Base-by-base conservation (phyloP, 2,888 invertebrate species). In the Odontocolon sp. region DNA sequence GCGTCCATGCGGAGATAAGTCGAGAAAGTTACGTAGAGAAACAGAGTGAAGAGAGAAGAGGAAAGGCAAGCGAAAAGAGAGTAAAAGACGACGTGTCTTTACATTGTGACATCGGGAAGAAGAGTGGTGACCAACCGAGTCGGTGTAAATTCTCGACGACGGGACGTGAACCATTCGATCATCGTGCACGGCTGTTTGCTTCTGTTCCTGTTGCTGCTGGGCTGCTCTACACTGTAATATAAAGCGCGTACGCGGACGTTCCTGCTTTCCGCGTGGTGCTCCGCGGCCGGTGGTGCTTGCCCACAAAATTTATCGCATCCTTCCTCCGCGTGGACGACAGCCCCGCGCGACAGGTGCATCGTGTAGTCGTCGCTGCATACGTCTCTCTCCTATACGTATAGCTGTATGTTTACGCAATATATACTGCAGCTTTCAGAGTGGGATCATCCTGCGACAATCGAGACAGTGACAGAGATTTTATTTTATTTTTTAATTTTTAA, bases 261-360 rank as follows among this genome's bases (percentile, higher is more conserved):
- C 40, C 57, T 31, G 61, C 31, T 67, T 71, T 63, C 59, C 71
- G 11, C 61, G 66, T 47, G 52, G 38, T 40, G 52, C 61, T 9
- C 63, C 18, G n/a, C n/a, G 61, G 18, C 28, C 56, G 47, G 54
- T 38, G 54, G 33, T 66, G 75, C 78, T 66, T 56, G 56, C 40
- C 38, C 47, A 56, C 73, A 70, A 73, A 81, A 81, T 79, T 81
- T 81, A 81, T 81, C 78, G 79, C 76, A 56, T 77, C 63, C 68
- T 71, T 70, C 74, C 76, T 64, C 56, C 66, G 61, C 61, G 36
- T 67, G 59, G 61, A 72, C 40, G 36, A 63, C 61, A 26, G 66
- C 52, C 63, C 38, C 54, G 18, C 50, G 70, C 67, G 78, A 78
- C 80, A 80, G 80, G 78, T 80, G 78, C 67, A 71, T 61, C 71